These are phyloP conservation scores for Zoroaster sp. DNA, from an alignment of 53 echinoderm and acorn worm species.

Conservation along the genomic window DNA sequence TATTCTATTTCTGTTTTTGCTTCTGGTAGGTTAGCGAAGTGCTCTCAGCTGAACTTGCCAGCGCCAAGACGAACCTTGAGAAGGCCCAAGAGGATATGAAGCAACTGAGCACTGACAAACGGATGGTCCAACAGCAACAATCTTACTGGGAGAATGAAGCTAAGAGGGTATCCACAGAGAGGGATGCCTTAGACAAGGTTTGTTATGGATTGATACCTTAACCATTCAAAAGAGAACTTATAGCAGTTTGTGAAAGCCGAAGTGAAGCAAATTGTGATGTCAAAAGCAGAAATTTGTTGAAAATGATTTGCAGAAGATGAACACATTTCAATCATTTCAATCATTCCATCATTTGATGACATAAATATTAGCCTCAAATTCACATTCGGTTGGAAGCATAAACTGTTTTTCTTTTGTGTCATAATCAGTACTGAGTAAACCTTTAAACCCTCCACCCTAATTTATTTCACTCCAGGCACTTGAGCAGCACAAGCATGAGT, in stretches of 20 bases:
- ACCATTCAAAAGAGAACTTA: too few relatives aligned
- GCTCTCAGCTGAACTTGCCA: conserved; percentile 76
- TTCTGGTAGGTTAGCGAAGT: conserved; percentile 85
- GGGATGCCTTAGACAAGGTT: conserved; percentile 88
- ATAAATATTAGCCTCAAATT: too few relatives aligned
- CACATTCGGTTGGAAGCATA: too few relatives aligned
- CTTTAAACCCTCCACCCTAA: too few relatives aligned
- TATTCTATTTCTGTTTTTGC: neutral
- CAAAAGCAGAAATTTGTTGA: too few relatives aligned
- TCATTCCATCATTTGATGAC: too few relatives aligned
- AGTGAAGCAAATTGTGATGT: too few relatives aligned
- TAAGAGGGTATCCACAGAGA: conserved; percentile 83
- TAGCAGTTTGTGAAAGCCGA: too few relatives aligned
- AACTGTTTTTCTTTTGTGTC: too few relatives aligned
- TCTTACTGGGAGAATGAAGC: conserved; percentile 94
- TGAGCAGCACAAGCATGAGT: conserved; percentile 81
- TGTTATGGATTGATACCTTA: neutral
- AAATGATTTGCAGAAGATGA: too few relatives aligned
- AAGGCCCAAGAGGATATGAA: conserved; percentile 79
- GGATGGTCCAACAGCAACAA: conserved; percentile 84
- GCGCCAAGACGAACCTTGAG: conserved; percentile 75
- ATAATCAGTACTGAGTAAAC: too few relatives aligned
- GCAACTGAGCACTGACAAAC: conserved; percentile 79
- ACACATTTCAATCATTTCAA: too few relatives aligned
- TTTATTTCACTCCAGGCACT: conserved; percentile 64